Evolutionary conservation across 2,113 vertebrate species (phyloP).

Genomic region (Psophia crepitans): DNA sequence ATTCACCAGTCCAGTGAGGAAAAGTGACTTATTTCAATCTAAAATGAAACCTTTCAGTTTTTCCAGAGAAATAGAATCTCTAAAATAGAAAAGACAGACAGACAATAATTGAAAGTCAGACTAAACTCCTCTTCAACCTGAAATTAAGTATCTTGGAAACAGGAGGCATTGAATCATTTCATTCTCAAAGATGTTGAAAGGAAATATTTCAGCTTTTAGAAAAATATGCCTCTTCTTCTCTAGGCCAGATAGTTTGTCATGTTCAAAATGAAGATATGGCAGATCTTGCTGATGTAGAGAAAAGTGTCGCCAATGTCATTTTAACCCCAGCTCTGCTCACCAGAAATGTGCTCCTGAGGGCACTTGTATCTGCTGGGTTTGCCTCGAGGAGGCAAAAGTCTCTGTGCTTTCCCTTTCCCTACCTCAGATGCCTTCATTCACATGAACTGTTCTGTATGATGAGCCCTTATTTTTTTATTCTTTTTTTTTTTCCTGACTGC

Average conservation of each 20-base stretch:
- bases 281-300: background rate
- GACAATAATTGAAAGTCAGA: background rate
- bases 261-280: background rate
- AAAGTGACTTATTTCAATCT: background rate
- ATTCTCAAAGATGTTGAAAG: background rate
- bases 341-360: fast-evolving
- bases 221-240: background rate
- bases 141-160: background rate
- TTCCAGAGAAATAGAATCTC: background rate
- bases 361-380: fast-evolving
- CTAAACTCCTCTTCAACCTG: background rate
- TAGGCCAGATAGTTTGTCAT: background rate
- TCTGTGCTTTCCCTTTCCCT: background rate
- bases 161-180: background rate
- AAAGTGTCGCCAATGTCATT: background rate
- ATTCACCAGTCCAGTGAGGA: background rate
- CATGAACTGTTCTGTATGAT: background rate
- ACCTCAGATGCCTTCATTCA: background rate
- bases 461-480: background rate
- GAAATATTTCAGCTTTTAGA: background rate
- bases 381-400: background rate
- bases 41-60: background rate
- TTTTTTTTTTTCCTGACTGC: background rate
- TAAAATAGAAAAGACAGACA: background rate
- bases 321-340: background rate